Evolutionary conservation across 2,113 vertebrate genomes (phyloP).

Genomic region (Leptosomus discolor): DNA sequence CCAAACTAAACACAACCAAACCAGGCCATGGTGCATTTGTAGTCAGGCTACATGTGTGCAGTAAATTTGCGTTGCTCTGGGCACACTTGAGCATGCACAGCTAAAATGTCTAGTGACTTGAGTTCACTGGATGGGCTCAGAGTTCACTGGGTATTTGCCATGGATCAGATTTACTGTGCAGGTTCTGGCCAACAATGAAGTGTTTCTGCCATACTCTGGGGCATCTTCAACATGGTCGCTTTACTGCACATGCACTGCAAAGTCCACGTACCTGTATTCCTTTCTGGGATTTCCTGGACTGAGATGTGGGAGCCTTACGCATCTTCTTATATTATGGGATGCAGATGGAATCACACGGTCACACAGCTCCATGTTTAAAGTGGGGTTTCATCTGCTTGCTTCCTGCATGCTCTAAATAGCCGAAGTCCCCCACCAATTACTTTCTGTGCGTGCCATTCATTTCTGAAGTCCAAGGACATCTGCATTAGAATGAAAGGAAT

Average conservation of each 20-base stretch:
- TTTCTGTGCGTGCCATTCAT: background rate
- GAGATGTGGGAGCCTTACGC: background rate
- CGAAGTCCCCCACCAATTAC: background rate
- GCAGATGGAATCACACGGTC: background rate
- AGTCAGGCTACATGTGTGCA: background rate
- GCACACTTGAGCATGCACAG: background rate
- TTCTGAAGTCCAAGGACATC: background rate
- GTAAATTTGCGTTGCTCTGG: background rate
- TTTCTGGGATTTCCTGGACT: background rate
- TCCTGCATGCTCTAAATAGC: background rate
- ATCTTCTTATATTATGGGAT: background rate
- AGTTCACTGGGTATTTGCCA: background rate
- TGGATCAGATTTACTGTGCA: background rate
- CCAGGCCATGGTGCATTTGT: background rate
- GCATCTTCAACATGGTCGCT: rapidly evolving
- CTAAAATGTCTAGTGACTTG: background rate
- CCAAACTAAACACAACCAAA: no score
- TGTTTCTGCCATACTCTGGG: background rate
- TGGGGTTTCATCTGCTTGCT: background rate
- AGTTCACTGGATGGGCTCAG: background rate
- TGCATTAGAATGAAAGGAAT: background rate
- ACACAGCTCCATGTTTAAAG: background rate
- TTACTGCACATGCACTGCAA: rapidly evolving
- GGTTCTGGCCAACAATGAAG: background rate
- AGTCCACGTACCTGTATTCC: background rate